A percentile compares a stretch with the other conserved stretches of the same genome.
phyloP scores from a whole-genome alignment of 1,140 invertebrate species.

The Papilio polytes region DNA sequence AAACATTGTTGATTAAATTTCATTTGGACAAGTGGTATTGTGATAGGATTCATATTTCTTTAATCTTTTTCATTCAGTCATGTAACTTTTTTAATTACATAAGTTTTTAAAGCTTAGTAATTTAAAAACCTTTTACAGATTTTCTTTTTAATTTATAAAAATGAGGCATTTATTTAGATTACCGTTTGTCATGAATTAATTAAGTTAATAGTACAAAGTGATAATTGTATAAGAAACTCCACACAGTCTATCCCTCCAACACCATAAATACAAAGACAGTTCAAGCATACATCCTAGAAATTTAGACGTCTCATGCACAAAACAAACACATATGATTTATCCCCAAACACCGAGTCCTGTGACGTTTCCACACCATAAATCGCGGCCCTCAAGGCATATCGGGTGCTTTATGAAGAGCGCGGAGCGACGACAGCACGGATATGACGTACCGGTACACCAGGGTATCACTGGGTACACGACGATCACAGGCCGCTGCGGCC shows the following conservation, averaged over 20 bases:
- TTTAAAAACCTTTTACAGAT: too few species aligned
- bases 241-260: slow-evolving; percentile 51
- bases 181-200: not conserved
- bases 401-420: slow-evolving; percentile 75
- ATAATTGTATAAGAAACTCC: slow-evolving; percentile 46
- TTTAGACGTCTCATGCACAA: slow-evolving; percentile 74
- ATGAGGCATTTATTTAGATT: not conserved
- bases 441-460: slow-evolving; percentile 50
- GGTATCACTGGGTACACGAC: slow-evolving; percentile 54
- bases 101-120: too few species aligned
- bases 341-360: slow-evolving; percentile 69
- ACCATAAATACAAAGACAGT: slow-evolving; percentile 65
- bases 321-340: slow-evolving; percentile 80
- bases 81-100: too few species aligned
- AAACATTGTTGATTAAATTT: not conserved
- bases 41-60: not conserved
- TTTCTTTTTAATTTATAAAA: not conserved
- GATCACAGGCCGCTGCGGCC: slow-evolving; percentile 61
- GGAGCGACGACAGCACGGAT: slow-evolving; percentile 66
- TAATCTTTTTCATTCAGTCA: too few species aligned
- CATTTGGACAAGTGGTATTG: not conserved
- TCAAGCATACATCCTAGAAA: slow-evolving; percentile 69
- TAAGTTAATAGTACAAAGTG: not conserved
- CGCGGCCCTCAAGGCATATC: slow-evolving; percentile 77
- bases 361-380: slow-evolving; percentile 82